Base-by-base conservation (phyloP, 1,140 invertebrate species). In the Eulimnadia texana region DNA sequence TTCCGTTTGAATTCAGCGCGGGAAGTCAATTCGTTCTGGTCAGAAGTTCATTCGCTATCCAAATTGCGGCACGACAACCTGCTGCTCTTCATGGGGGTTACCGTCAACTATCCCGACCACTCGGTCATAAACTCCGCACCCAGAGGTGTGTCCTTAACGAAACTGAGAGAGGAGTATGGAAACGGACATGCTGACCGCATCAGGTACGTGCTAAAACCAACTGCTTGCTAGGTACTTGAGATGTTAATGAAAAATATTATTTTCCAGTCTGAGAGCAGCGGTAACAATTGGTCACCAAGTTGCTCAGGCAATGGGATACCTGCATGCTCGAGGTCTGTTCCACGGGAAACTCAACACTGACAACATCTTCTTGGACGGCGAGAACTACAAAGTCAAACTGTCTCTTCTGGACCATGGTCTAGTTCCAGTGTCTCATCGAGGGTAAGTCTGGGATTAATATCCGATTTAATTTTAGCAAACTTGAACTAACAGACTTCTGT, bases 1-100 rank as follows among this genome's bases (percentile, higher is more conserved):
- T 70, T 68, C 59, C 50, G 69, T 29, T 61, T 65, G 16, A 69
- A 67, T 50, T 56, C 66, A 1, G 64, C 65, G 19, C 50, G 62
- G 2, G 69, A 72, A 50, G 61, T 66, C 10, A 64, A 66, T n/a
- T 19, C 57, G 13, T 76, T 76, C 63, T 68, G 71, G 68, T 63
- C 66, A 10, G 68, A 75, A 50, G 71, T 77, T 25, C 65, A 66
- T 11, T 70, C 71, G 23, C 67, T 77, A 56, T 71, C 68, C 42
- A 71, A 69, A 64, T 72, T 77, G n/a, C 68, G 75, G 6, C 75
- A 77, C 63, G 75, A 77, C 62, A 77, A 77, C 62, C 69, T 76
- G 42, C 70, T 72, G n/a, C 69, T 77, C 3, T 77, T 76, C 61
- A 77, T 77, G 75, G 75, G 74, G 6, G 73, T 73, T 2, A 74